Evolutionary conservation across 2,113 vertebrate genomes (phyloP).

Genomic region (Tyrannus savana): DNA sequence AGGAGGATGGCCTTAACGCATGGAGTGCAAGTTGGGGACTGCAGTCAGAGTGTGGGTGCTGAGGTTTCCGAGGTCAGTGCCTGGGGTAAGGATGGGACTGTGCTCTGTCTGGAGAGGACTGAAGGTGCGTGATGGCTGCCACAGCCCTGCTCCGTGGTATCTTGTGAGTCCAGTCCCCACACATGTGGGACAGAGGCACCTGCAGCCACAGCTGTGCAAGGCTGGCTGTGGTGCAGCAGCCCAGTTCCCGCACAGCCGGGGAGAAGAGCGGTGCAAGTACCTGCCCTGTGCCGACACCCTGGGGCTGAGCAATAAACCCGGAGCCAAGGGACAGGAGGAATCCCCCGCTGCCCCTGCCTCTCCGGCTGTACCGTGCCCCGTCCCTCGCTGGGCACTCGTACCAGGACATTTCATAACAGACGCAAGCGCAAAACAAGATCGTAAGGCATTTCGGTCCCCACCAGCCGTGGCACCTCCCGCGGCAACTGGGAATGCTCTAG

Average conservation of each 20-base stretch:
- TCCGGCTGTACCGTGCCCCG: rapidly evolving
- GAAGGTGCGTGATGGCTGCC: rapidly evolving
- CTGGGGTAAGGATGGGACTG: too few species aligned
- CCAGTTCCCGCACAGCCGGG: not conserved
- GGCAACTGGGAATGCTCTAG: rapidly evolving
- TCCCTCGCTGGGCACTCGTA: not conserved
- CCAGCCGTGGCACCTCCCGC: rapidly evolving
- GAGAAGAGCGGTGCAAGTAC: not conserved
- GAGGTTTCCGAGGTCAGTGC: too few species aligned
- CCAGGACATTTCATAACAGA: not conserved
- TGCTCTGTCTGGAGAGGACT: not conserved
- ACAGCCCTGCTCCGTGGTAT: not conserved
- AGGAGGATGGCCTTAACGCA: not conserved
- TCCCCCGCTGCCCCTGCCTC: not conserved
- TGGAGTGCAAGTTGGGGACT: too few species aligned
- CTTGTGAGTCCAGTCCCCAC: not conserved
- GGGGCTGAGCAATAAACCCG: not conserved
- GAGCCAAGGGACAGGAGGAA: not conserved
- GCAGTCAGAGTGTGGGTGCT: not conserved
- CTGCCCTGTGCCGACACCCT: not conserved
- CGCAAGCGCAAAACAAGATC: not conserved
- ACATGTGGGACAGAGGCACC: rapidly evolving
- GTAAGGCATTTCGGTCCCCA: not conserved
- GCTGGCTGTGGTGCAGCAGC: not conserved
- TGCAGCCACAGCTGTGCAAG: rapidly evolving